phyloP scores from a whole-genome alignment of 2,797 vertebrate species.

The Chanos chanos region DNA sequence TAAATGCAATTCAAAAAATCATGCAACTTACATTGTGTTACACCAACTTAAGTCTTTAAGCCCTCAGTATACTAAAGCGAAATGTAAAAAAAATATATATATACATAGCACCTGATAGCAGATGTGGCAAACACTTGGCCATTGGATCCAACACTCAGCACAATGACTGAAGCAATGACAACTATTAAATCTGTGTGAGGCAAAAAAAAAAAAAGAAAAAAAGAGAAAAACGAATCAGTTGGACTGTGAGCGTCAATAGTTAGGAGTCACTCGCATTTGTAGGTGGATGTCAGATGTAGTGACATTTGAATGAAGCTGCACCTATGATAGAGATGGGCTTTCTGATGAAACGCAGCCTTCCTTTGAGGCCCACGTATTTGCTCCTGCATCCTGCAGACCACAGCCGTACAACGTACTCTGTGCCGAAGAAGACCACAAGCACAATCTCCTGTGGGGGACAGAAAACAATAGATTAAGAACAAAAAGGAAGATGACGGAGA shows the following conservation, averaged over 20 bases:
- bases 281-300: too few relatives aligned
- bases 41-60: too few relatives aligned
- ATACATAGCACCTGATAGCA: slow-evolving; percentile 82
- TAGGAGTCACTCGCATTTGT: neutral
- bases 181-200: slow-evolving; percentile 80
- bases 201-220: neutral
- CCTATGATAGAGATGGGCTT: slow-evolving; percentile 91
- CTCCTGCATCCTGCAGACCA: slow-evolving; percentile 91
- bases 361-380: slow-evolving; percentile 86
- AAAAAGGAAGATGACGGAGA: too few relatives aligned
- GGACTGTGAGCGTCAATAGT: slow-evolving; percentile 6
- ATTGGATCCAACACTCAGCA: slow-evolving; percentile 86
- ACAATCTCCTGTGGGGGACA: slow-evolving; percentile 80
- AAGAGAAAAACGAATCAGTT: neutral
- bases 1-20: too few relatives aligned
- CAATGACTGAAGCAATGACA: slow-evolving; percentile 85
- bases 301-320: slow-evolving; percentile 54
- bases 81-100: too few relatives aligned
- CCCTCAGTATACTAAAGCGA: too few relatives aligned
- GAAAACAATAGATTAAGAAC: slow-evolving; percentile 47
- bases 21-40: too few relatives aligned
- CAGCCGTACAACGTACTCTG: slow-evolving; percentile 81
- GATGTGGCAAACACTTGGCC: slow-evolving; percentile 90
- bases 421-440: slow-evolving; percentile 88
- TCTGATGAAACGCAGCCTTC: slow-evolving; percentile 84